Base-by-base conservation (phyloP, 1,140 invertebrate genomes). In the Drosophila pallidifrons region DNA sequence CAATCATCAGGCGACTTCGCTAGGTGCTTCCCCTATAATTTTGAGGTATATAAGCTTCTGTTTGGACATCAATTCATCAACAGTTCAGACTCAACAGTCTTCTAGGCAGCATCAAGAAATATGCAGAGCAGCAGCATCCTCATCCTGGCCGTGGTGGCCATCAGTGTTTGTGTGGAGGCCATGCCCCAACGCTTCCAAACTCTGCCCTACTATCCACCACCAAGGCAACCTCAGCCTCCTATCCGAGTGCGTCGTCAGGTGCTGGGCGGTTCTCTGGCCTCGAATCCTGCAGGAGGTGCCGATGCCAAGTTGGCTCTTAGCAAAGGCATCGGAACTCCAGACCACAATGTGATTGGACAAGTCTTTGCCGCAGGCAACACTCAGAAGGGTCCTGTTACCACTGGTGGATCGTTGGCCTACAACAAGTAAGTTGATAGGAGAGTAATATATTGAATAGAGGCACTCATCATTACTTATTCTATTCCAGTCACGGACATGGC, bases 311-410 rank as follows among this genome's bases (percentile, higher is more conserved):
- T 91, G 11, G 45, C 71, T 10, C 77, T 91, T 0, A 74, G 69
- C 58, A 75, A 91, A 8, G 90, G 76, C 1, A 82, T 91, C 47
- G 90, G 90, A 7, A 79, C 45, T 32, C 90, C 86, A 15, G 58
- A 90, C 6, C 90, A 91, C 70, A 91, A 91, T 74, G 16, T 91
- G 0, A 77, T 77, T 38, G 90, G 86, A 16, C 77, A 78, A 15
- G 77, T 80, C 1, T 91, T 91, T 30, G 90, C 90, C 0, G 90
- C 90, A 0, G 90, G 90, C 52, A 91, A 91, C 60, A 91, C 90
- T 0, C 63, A 76, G 15, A 61, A 74, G 0, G 85, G 85, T 6
- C 90, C 83, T 0, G 70, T 91, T 0, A 83, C 90, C 35, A 77
- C 86, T 5, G 90, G 90, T 1, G 90, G 90, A 8, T 59, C 72